These are phyloP conservation scores for Mycogona germanica DNA, from an alignment of 2,888 invertebrate genomes.

Conservation along the genomic window DNA sequence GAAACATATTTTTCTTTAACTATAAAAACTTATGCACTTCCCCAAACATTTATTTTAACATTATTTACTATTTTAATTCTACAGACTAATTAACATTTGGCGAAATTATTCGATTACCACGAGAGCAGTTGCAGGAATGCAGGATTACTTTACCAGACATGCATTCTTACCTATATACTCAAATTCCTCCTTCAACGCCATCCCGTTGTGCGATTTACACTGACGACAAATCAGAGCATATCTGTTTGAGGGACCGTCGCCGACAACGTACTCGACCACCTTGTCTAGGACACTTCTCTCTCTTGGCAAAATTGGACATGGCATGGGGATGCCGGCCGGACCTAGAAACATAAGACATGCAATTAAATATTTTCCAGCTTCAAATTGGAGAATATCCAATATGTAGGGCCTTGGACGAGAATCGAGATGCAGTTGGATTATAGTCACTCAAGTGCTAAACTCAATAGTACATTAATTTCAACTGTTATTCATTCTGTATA, in stretches of 20 bases:
- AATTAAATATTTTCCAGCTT: not conserved
- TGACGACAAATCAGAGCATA: slow-evolving; percentile 88
- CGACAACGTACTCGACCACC: slow-evolving; percentile 84
- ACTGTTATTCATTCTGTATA: too few relatives aligned
- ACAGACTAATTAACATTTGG: not conserved
- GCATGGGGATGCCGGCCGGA: slow-evolving; percentile 41
- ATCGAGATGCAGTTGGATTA: too few relatives aligned
- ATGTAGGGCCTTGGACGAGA: too few relatives aligned
- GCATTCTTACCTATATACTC: slow-evolving; percentile 45
- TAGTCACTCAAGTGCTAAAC: not conserved
- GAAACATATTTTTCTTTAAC: not conserved
- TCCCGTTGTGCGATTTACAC: slow-evolving; percentile 89
- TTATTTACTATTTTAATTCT: not conserved
- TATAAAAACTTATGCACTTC: not conserved
- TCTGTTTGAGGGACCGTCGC: slow-evolving; percentile 88
- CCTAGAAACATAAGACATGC: slow-evolving; percentile 4
- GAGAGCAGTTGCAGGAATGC: too few relatives aligned
- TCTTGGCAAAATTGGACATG: slow-evolving; percentile 56
- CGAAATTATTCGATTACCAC: too few relatives aligned
- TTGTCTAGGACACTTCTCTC: slow-evolving; percentile 72
- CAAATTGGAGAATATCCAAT: too few relatives aligned
- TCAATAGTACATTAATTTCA: too few relatives aligned
- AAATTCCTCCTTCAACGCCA: slow-evolving; percentile 59
- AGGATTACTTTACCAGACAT: not conserved
- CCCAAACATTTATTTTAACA: not conserved